phyloP scores from a whole-genome alignment of 2,888 invertebrate species.

The Micropterix aruncella region DNA sequence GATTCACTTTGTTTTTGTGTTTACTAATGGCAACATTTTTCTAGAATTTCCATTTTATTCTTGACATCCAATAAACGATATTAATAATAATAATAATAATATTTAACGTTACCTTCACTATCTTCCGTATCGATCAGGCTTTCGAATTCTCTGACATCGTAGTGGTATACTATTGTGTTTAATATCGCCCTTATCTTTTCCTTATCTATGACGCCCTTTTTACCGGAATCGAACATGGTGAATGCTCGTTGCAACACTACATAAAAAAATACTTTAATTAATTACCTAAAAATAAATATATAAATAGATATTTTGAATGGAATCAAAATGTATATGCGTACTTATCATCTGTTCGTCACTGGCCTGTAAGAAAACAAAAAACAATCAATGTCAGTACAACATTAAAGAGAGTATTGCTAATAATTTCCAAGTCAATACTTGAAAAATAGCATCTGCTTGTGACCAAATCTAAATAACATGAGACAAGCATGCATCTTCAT shows the following conservation, averaged over 20 bases:
- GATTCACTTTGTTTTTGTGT: too few species aligned
- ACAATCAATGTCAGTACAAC: too few species aligned
- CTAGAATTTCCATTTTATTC: too few species aligned
- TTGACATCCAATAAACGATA: too few species aligned
- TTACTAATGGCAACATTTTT: too few species aligned
- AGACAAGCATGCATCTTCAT: too few species aligned
- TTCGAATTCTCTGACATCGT: constrained; percentile 65
- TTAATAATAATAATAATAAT: constrained; percentile 3
- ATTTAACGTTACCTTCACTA: constrained; percentile 47
- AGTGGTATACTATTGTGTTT: constrained; percentile 68
- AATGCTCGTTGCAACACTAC: constrained; percentile 67
- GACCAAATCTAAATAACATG: too few species aligned
- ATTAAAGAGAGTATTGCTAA: too few species aligned
- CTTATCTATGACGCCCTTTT: constrained; percentile 64
- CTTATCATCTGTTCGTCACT: not conserved
- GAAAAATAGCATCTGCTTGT: too few species aligned
- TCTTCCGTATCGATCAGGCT: constrained; percentile 65
- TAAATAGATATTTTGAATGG: too few species aligned
- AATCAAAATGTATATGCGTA: not conserved
- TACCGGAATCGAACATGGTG: constrained; percentile 73
- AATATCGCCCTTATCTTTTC: constrained; percentile 68
- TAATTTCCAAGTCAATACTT: too few species aligned
- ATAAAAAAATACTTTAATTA: constrained; percentile 11
- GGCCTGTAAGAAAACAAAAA: not conserved
- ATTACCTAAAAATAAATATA: too few species aligned